Conservation (phyloP, 2,113 vertebrate genomes). For the Xiphias gladius region DNA sequence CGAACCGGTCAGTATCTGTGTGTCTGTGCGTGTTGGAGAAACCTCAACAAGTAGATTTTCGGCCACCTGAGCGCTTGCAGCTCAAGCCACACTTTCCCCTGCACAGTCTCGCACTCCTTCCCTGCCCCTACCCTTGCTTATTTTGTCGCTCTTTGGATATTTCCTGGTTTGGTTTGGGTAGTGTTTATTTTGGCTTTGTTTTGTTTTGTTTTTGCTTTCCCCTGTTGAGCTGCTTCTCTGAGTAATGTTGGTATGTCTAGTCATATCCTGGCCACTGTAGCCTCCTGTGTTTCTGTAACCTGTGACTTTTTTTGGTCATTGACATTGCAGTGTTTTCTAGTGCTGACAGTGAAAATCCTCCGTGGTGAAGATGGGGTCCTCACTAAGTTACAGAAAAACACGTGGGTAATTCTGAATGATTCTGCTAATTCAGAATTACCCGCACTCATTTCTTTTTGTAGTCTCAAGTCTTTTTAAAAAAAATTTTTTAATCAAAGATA, state of each 20-base stretch:
- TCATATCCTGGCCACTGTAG: slow-evolving; percentile 57
- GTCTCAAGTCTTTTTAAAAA: too few species aligned
- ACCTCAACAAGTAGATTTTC: slow-evolving; percentile 9
- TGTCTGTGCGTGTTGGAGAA: slow-evolving; percentile 27
- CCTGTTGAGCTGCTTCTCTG: slow-evolving; percentile 37
- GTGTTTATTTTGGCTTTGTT: slow-evolving; percentile 42
- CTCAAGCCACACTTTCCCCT: slow-evolving; percentile 27
- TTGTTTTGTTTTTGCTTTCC: slow-evolving; percentile 57
- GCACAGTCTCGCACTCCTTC: slow-evolving; percentile 25
- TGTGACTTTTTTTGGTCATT: slow-evolving; percentile 68
- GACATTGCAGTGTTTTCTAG: slow-evolving; percentile 36
- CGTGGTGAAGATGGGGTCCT: background rate
- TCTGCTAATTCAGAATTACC: background rate
- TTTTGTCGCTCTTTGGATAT: slow-evolving; percentile 43
- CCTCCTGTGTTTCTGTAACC: slow-evolving; percentile 35
- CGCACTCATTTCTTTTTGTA: background rate
- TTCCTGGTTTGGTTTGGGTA: slow-evolving; percentile 51
- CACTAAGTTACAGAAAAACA: background rate
- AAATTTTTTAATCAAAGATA: background rate
- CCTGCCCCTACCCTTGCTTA: slow-evolving; percentile 6
- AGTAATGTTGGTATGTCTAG: slow-evolving; percentile 57
- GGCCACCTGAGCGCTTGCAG: slow-evolving; percentile 37
- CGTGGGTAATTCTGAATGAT: background rate
- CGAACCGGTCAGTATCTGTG: slow-evolving; percentile 94
- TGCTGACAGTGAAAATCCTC: background rate